These are phyloP conservation scores for Cydia fagiglandana DNA, from an alignment of 1,140 invertebrate species.

Conservation along the genomic window DNA sequence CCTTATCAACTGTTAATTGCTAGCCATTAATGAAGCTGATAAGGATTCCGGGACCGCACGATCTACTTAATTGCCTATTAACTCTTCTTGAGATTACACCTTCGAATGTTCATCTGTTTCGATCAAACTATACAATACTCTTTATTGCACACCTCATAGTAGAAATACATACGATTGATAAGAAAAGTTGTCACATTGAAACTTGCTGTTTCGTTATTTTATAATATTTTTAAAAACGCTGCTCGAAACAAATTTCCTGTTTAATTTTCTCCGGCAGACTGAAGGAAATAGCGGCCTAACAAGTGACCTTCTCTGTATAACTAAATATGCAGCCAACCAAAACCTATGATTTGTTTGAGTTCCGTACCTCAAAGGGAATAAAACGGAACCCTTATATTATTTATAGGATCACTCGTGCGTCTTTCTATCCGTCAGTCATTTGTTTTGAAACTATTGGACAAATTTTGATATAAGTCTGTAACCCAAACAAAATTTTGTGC, in stretches of 20 bases:
- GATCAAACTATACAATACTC: too few species aligned
- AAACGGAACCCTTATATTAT: too few species aligned
- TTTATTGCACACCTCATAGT: too few species aligned
- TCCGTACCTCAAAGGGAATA: too few species aligned
- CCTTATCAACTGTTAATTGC: constrained; percentile 13
- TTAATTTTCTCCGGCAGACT: neutral
- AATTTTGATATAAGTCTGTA: too few species aligned
- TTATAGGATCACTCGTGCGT: too few species aligned
- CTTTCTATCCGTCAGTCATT: too few species aligned
- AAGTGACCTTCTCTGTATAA: neutral
- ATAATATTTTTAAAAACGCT: neutral
- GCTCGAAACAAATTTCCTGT: neutral
- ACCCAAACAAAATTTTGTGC: too few species aligned
- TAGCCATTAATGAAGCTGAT: neutral
- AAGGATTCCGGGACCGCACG: neutral
- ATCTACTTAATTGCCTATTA: neutral
- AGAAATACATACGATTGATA: too few species aligned
- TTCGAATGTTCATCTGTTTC: neutral
- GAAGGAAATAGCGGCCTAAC: neutral
- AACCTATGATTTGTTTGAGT: neutral
- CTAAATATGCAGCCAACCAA: neutral
- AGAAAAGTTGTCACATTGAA: too few species aligned
- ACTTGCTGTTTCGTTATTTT: neutral
- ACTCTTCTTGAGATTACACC: neutral
- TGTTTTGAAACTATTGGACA: too few species aligned